Base-by-base conservation (phyloP, 1,140 invertebrate species). In the Onthophagus taurus region DNA sequence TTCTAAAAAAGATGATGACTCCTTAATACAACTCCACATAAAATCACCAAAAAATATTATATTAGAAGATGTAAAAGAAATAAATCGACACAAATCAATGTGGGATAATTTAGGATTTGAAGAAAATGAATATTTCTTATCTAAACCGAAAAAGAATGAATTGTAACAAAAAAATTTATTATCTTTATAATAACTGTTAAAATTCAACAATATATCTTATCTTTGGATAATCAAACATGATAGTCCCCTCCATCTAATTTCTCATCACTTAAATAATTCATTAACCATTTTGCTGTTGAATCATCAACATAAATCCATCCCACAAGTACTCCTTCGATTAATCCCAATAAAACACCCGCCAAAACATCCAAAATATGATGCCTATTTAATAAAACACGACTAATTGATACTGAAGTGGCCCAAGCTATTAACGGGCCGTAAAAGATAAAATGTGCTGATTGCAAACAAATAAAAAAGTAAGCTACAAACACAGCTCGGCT, bases 321-420 rank as follows among this genome's bases (percentile, higher is more conserved):
- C 31, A 90, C 60, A 1, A 89, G 48, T 1, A 77, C 47, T 41
- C 78, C 83, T 65, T 90, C 80, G 1, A 81, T 16, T n/a, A 86
- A 60, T 1, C 92, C 92, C 26, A 95, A 64, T 2, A 77, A 13
- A 23, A 77, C 57, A 14, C 95, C 95, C 34, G 69, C 79, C 2
- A 80, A 8, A 3, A 97, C 78, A 70, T 98, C 95, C 4, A 90
- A 61, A 17, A 97, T 59, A 64, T 91, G 83, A 67, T 98, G 95
- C 46, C 91, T 74, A 37, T 78, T 77, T 44, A 90, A 64, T 2
- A 93, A 59, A 23, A 95, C 65, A 54, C 94, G 71, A 4, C 91
- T 95, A 0, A 87, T 24, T 45, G 76, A 79, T 2, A 97, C 77
- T 17, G 80, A 66, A 1, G 74, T 58, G 4, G 78, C 71, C 92